Conservation (phyloP, 2,797 vertebrate species). For the Echiichthys vipera region DNA sequence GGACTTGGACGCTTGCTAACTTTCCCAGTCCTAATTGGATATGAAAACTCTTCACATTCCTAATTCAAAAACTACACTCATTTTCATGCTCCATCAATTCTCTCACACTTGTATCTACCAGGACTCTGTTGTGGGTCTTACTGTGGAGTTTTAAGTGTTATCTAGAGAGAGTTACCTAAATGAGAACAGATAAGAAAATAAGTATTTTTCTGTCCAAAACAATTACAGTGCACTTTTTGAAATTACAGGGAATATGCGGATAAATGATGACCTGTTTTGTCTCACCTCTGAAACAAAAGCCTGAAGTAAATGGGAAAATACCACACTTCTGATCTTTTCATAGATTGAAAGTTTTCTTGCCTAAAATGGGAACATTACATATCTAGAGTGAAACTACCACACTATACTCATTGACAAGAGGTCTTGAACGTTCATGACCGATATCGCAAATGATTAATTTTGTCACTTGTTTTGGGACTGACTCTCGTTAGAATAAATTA, state of each 20-base stretch:
- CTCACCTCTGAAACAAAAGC: conserved; percentile 30
- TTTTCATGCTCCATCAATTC: conserved; percentile 11
- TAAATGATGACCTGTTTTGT: conserved; percentile 29
- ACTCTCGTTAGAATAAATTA: conserved; percentile 41
- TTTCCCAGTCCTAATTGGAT: neutral
- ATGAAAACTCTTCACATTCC: conserved; percentile 7
- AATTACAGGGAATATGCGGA: conserved; percentile 7
- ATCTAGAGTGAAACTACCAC: neutral
- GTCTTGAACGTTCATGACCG: conserved; percentile 36
- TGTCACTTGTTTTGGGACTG: conserved; percentile 2
- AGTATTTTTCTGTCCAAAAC: neutral
- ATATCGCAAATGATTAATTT: conserved; percentile 41
- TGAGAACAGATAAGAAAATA: conserved; percentile 22
- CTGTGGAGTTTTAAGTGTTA: neutral
- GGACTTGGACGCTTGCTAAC: conserved; percentile 18
- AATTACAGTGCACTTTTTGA: conserved; percentile 7
- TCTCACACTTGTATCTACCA: conserved; percentile 15
- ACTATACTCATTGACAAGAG: conserved; percentile 16
- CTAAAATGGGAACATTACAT: conserved; percentile 10
- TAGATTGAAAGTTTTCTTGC: conserved; percentile 7
- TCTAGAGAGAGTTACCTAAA: conserved; percentile 25
- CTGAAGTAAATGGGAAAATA: conserved; percentile 12
- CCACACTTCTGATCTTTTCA: conserved; percentile 10
- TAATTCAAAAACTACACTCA: neutral
- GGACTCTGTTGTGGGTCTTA: conserved; percentile 14